These are phyloP conservation scores for Heterotis niloticus DNA, from an alignment of 2,113 vertebrate species.

Conservation along the genomic window DNA sequence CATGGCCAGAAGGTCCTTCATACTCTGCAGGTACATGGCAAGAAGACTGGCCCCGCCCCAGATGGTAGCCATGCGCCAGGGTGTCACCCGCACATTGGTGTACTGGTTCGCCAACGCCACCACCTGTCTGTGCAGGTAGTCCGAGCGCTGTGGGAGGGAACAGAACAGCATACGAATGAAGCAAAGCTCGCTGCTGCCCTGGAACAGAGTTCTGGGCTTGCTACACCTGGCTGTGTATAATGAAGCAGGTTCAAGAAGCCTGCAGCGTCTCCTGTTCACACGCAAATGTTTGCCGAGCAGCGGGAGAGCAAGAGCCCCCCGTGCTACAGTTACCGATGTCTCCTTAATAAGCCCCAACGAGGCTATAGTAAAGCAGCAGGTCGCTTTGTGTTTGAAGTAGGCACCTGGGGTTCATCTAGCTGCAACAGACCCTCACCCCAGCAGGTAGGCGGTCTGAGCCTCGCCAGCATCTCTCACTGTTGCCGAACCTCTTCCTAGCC, in stretches of 20 bases:
- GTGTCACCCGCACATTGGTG: conserved; percentile 83
- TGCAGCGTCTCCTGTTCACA: background rate
- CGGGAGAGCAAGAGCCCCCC: background rate
- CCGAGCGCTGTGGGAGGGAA: conserved; percentile 73
- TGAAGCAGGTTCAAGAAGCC: background rate
- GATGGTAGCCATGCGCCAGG: conserved; percentile 97
- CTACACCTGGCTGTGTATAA: background rate
- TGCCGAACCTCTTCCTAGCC: no score
- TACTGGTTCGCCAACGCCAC: conserved; percentile 76
- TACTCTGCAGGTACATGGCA: conserved; percentile 89
- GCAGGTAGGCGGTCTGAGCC: no score
- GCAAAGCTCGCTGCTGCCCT: background rate
- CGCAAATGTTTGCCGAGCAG: background rate
- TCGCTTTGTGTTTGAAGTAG: background rate
- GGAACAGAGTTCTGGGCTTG: background rate
- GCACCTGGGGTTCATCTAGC: background rate
- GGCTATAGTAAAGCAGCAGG: conserved; percentile 25
- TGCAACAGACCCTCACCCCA: background rate
- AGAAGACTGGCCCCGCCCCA: conserved; percentile 97
- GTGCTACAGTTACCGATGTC: background rate
- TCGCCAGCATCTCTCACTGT: no score
- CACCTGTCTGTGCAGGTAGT: conserved; percentile 90
- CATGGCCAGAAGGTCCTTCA: conserved; percentile 92
- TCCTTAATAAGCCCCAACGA: conserved; percentile 35
- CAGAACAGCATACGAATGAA: background rate